phyloP scores from a whole-genome alignment of 2,888 invertebrate genomes.

The Tipula unca region DNA sequence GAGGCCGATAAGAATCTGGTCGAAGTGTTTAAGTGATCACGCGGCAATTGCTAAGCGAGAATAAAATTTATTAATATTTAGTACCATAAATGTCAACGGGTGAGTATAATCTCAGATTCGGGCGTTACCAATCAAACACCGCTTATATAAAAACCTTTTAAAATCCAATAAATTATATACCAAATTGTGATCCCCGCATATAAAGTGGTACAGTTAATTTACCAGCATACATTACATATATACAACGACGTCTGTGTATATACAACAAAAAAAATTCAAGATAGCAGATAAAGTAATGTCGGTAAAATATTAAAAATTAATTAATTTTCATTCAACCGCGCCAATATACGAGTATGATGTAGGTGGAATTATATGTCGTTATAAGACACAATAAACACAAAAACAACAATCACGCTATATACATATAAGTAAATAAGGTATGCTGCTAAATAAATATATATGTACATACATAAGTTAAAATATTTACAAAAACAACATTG shows the following conservation, averaged over 20 bases:
- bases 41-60: too few species aligned
- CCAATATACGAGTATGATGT: neutral
- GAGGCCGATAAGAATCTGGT: neutral
- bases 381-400: neutral
- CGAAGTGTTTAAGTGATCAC: neutral
- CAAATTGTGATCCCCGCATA: neutral
- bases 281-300: neutral
- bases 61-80: neutral
- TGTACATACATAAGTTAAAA: too few species aligned
- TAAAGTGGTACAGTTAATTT: neutral
- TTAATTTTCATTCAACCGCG: neutral
- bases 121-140: neutral
- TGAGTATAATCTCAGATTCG: neutral
- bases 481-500: neutral
- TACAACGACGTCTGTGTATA: neutral
- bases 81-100: neutral
- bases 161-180: neutral
- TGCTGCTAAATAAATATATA: neutral
- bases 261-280: too few species aligned
- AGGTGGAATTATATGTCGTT: neutral
- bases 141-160: neutral
- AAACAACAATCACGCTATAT: neutral
- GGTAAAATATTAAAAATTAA: neutral
- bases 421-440: neutral
- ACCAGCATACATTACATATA: neutral